These are phyloP conservation scores for Hyperopisus bebe DNA, from an alignment of 2,113 vertebrate genomes.

Conservation along the genomic window DNA sequence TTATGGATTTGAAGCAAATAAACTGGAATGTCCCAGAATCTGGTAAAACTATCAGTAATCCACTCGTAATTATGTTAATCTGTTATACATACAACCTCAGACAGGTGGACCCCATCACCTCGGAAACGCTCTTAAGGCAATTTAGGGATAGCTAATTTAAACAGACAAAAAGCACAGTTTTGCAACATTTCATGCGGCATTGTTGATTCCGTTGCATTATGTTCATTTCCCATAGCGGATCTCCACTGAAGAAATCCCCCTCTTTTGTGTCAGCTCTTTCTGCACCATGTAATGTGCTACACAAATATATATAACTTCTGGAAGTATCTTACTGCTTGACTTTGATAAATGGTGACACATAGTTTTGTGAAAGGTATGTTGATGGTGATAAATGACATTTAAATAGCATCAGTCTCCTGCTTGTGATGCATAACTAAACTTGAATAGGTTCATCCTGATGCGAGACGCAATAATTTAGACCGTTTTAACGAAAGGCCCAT, in stretches of 20 bases:
- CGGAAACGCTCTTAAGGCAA: neutral
- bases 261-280: conserved; percentile 27
- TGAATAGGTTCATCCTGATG: conserved; percentile 36
- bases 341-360: conserved; percentile 59
- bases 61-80: conserved; percentile 14
- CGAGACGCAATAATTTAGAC: conserved; percentile 30
- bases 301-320: conserved; percentile 31
- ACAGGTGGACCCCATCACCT: neutral
- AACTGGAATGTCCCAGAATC: conserved; percentile 1
- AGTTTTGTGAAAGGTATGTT: conserved; percentile 56
- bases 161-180: conserved; percentile 3
- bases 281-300: conserved; percentile 29
- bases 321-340: conserved; percentile 40
- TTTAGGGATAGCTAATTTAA: neutral
- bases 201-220: neutral
- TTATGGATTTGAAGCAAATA: neutral
- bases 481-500: conserved; percentile 42
- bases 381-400: conserved; percentile 52
- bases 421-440: conserved; percentile 41
- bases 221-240: conserved; percentile 17
- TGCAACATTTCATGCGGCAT: neutral
- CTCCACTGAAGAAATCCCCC: conserved; percentile 24
- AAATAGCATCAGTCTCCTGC: conserved; percentile 36
- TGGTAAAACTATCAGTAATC: neutral
- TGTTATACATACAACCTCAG: neutral